Percentiles rank a stretch among this genome's conserved stretches.
These are phyloP conservation scores for Amblyopsis rosae DNA, from an alignment of 2,113 vertebrate species.

Conservation along the genomic window DNA sequence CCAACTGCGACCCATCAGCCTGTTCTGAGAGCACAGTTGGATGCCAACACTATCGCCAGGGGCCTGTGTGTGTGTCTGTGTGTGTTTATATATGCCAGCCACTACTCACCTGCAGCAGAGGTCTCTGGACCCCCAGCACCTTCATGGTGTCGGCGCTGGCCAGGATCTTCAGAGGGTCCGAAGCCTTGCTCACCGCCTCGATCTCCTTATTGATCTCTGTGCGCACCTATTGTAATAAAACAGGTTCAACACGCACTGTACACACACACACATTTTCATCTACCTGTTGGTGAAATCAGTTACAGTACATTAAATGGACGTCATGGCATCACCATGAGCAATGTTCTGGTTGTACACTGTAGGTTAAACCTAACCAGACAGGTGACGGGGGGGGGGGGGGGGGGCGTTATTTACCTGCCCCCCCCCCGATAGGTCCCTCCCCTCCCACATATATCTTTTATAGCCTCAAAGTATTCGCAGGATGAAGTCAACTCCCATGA, in stretches of 20 bases:
- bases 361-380: slow-evolving; percentile 5
- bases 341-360: background rate
- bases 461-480: slow-evolving; percentile 1
- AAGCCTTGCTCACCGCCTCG: slow-evolving; percentile 87
- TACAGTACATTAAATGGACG: slow-evolving; percentile 2
- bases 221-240: slow-evolving; percentile 85
- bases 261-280: too few relatives aligned
- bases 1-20: slow-evolving; percentile 31
- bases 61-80: slow-evolving; percentile 20
- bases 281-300: background rate
- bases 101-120: slow-evolving; percentile 88
- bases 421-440: too few relatives aligned
- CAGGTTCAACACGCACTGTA: background rate
- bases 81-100: background rate
- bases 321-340: background rate
- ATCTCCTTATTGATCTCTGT: slow-evolving; percentile 98
- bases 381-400: background rate
- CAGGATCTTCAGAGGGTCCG: slow-evolving; percentile 91
- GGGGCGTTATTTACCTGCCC: too few relatives aligned
- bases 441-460: background rate
- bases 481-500: background rate
- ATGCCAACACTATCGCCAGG: slow-evolving; percentile 38
- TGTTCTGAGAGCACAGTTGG: slow-evolving; percentile 19
- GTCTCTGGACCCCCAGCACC: slow-evolving; percentile 88
- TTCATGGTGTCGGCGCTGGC: slow-evolving; percentile 97